Evolutionary conservation across 1,140 invertebrate genomes (phyloP), one percentile per base, ranked within the genome.

Genomic region (Agraylea sexmaculata): DNA sequence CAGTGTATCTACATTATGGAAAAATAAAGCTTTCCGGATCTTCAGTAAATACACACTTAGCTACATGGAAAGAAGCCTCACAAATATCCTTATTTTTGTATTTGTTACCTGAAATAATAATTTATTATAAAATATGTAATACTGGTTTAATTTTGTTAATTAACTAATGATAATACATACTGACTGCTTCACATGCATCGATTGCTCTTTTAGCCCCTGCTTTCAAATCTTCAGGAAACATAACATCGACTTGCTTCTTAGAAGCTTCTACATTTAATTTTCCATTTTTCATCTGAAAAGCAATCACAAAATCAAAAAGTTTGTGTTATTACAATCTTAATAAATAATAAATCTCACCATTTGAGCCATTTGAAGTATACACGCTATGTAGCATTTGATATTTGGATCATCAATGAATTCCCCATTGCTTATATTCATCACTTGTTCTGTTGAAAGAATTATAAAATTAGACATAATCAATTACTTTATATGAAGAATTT

Each of bases 301-400:
- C 11, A 10, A 18, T 5, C 12, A 13, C 5, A 42, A 23, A 42
- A 20, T 35, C 10, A n/a, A 37, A 15, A 17, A 3, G 17, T 4
- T 22, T 20, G 10, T 15, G 8, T 25, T 12, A 27, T 17, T 3
- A n/a, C 4, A 6, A 12, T 30, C 4, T 30, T 7, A 12, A 12
- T 4, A 12, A 30, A 37, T 13, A 38, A 10, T 18, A 11, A 23
- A 43, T 53, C 57, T 54, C 51, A 70, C 68, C 45, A 62, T 50
- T 51, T 69, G 66, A 4, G 66, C 60, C 60, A 66, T 68, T 53
- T 67, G 64, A 53, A 70, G 58, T 16, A 63, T 56, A 43, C 69
- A 60, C 36, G 47, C 44, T 41, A 60, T 54, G 39, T 57, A 58
- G 41, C 56, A 58, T 48, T 52, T 49, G 10, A 50, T 38, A 30